Conservation (phyloP, 2,888 invertebrate species). For the Lypha dubia region DNA sequence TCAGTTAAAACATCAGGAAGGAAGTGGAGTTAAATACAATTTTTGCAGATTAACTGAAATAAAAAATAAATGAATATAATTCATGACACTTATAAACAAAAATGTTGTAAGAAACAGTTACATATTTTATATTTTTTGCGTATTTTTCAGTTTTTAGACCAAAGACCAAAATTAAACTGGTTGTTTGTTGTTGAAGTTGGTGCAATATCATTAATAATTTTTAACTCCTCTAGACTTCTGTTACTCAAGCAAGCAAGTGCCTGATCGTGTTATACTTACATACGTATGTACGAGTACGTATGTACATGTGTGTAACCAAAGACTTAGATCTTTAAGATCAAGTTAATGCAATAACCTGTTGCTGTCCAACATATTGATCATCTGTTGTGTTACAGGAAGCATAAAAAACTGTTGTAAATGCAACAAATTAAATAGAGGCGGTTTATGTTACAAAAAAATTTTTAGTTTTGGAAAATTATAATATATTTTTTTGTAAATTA, state of each 20-base stretch:
- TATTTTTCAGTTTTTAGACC: neutral
- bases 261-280: neutral
- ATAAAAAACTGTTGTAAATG: constrained; percentile 25
- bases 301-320: neutral
- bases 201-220: constrained; percentile 25
- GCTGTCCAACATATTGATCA: constrained; percentile 14
- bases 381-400: constrained; percentile 56
- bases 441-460: constrained; percentile 50
- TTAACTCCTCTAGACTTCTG: neutral
- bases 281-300: no score
- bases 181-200: neutral
- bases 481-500: constrained; percentile 1
- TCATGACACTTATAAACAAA: constrained; percentile 30
- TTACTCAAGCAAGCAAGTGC: constrained; percentile 7
- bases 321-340: constrained; percentile 58
- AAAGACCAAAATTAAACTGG: constrained; percentile 46
- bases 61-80: constrained; percentile 29
- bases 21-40: constrained; percentile 47
- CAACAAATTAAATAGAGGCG: constrained; percentile 38
- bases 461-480: neutral
- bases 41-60: neutral
- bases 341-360: constrained; percentile 58
- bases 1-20: constrained; percentile 45
- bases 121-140: neutral
- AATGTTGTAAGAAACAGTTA: neutral